phyloP scores from a whole-genome alignment of 2,113 vertebrate species.

The Cochlearius cochlearius region DNA sequence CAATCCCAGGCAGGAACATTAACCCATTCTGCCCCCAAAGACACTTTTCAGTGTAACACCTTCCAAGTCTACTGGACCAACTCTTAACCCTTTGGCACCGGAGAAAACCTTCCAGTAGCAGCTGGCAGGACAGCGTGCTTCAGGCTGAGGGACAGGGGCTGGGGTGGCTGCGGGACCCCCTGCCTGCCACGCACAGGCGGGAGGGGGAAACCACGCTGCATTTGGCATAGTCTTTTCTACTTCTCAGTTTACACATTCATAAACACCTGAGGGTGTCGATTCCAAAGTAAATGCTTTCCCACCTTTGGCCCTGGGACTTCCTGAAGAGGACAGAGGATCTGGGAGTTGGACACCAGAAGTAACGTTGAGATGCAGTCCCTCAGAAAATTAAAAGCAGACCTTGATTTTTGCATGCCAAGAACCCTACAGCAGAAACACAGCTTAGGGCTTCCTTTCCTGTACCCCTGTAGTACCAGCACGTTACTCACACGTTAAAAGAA shows the following conservation, averaged over 20 bases:
- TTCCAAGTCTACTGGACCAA: not conserved
- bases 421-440: not conserved
- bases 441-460: not conserved
- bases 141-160: not conserved
- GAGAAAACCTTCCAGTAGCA: not conserved
- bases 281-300: slow-evolving; percentile 40
- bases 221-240: not conserved
- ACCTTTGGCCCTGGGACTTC: not conserved
- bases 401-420: not conserved
- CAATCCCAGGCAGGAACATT: not conserved
- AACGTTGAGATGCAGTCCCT: not conserved
- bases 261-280: not conserved
- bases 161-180: not conserved
- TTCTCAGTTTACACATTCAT: not conserved
- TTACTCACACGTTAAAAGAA: not conserved
- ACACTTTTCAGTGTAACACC: not conserved
- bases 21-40: not conserved
- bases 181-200: not conserved
- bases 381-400: slow-evolving; percentile 44
- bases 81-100: not conserved
- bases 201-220: not conserved
- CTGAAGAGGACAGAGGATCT: not conserved
- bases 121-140: not conserved
- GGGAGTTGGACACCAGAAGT: not conserved
- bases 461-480: not conserved